phyloP scores from a whole-genome alignment of 1,140 invertebrate genomes.

The Trissolcus basalis region DNA sequence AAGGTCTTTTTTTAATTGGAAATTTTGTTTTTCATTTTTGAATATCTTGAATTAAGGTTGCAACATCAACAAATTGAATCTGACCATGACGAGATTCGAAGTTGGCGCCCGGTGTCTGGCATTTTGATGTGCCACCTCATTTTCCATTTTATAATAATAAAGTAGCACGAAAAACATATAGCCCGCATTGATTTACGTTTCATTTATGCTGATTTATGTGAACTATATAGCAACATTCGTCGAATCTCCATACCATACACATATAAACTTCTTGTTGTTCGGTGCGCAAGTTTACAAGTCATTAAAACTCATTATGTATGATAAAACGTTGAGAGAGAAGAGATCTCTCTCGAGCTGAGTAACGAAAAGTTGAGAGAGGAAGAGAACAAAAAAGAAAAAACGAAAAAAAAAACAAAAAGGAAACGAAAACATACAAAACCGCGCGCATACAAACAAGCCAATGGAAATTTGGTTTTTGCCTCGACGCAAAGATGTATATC shows the following conservation, averaged over 20 bases:
- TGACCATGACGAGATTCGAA: too few relatives aligned
- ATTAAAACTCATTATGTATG: slow-evolving; percentile 3
- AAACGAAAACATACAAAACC: background rate
- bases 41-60: background rate
- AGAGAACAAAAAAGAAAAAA: too few relatives aligned
- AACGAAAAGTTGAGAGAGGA: background rate
- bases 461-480: slow-evolving; percentile 9
- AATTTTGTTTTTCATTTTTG: too few relatives aligned
- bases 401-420: too few relatives aligned
- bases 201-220: background rate
- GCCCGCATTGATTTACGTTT: too few relatives aligned
- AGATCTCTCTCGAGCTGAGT: background rate
- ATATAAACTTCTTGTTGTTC: background rate
- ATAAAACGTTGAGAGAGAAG: background rate
- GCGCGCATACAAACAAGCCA: slow-evolving; percentile 13
- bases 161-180: too few relatives aligned
- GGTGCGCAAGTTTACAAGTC: background rate
- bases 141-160: too few relatives aligned
- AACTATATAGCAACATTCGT: background rate
- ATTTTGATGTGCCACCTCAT: too few relatives aligned
- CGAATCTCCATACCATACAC: background rate
- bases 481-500: background rate
- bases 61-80: background rate
- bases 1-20: too few relatives aligned
- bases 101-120: too few relatives aligned